A percentile compares a stretch with the other conserved stretches of the same genome.
These are phyloP conservation scores for Lypha dubia DNA, from an alignment of 2,888 invertebrate genomes.

Conservation along the genomic window DNA sequence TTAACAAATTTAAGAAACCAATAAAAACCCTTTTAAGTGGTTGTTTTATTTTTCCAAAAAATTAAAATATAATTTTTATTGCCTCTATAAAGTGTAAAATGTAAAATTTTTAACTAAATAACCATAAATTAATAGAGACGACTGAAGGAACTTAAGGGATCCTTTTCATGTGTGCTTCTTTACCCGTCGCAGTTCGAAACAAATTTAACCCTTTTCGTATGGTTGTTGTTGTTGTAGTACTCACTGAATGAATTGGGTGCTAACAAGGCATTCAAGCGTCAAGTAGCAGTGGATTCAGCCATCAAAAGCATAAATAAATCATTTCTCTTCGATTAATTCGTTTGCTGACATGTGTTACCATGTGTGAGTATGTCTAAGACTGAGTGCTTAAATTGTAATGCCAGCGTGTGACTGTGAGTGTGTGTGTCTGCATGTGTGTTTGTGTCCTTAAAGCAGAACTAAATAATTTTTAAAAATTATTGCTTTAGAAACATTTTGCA, in stretches of 20 bases:
- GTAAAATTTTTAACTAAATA: conserved; percentile 58
- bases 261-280: conserved; percentile 77
- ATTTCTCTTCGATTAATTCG: conserved; percentile 84
- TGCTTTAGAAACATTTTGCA: neutral
- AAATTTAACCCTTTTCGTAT: conserved; percentile 63
- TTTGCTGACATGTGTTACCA: conserved; percentile 83
- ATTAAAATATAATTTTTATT: conserved; percentile 21
- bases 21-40: conserved; percentile 68
- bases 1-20: conserved; percentile 64
- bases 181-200: conserved; percentile 1
- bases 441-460: conserved; percentile 54
- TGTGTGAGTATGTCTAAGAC: conserved; percentile 19
- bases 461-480: conserved; percentile 51
- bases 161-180: conserved; percentile 60
- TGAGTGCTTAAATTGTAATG: conserved; percentile 17
- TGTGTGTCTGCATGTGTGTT: too few relatives aligned
- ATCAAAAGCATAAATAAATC: conserved; percentile 82
- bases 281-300: conserved; percentile 73
- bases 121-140: conserved; percentile 68
- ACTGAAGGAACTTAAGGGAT: conserved; percentile 42
- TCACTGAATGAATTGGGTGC: conserved; percentile 65
- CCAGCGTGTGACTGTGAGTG: too few relatives aligned
- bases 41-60: conserved; percentile 32
- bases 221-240: neutral
- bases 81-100: conserved; percentile 40